Percentiles rank a stretch among this genome's conserved stretches.
Evolutionary conservation across 2,797 vertebrate species (phyloP).

Genomic region (Cetoscarus ocellatus): DNA sequence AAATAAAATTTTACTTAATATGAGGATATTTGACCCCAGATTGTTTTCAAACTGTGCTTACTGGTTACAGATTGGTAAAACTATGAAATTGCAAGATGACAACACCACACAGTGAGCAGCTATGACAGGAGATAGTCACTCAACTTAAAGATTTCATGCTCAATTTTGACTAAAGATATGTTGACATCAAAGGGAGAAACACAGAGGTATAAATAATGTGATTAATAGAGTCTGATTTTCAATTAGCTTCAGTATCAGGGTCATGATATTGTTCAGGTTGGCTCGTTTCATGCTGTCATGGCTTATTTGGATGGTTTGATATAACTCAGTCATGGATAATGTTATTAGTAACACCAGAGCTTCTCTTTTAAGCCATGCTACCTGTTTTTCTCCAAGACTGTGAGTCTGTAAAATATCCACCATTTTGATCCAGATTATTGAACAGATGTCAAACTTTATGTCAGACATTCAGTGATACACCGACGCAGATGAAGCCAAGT

Average conservation of each 20-base stretch:
- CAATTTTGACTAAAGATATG: neutral
- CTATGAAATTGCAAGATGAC: too few species aligned
- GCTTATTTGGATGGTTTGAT: neutral
- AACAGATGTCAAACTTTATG: neutral
- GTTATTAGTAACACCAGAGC: too few species aligned
- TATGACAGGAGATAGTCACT: too few species aligned
- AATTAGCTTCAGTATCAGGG: slow-evolving; percentile 1
- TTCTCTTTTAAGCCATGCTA: neutral
- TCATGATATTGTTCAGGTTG: neutral
- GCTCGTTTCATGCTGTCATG: neutral
- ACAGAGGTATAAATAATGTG: neutral
- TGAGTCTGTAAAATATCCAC: neutral
- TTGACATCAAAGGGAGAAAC: neutral
- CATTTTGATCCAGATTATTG: neutral
- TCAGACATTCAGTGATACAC: too few species aligned
- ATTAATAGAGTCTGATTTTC: neutral
- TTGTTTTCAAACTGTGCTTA: neutral
- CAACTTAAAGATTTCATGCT: neutral
- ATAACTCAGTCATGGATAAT: neutral
- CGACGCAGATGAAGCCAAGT: too few species aligned
- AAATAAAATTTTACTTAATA: slow-evolving; percentile 3
- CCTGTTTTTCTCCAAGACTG: neutral
- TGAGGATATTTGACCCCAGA: neutral
- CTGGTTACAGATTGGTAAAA: too few species aligned
- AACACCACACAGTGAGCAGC: too few species aligned